Evolutionary conservation across 1,140 invertebrate genomes (phyloP), one percentile per base, ranked within the genome.

Genomic region (Orius laevigatus): DNA sequence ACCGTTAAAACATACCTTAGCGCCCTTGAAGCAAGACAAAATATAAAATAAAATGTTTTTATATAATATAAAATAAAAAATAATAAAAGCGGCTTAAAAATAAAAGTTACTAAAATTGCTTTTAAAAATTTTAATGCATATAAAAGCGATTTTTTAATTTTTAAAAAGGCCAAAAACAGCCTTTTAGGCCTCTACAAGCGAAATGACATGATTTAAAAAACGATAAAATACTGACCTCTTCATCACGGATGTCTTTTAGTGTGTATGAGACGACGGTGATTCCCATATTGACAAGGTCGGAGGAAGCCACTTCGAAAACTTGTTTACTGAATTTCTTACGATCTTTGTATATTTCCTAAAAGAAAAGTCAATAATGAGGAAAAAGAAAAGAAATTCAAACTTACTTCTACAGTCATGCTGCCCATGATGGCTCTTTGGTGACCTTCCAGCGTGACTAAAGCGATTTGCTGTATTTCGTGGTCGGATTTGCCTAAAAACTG

Each of bases 391-490:
- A 52, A 34, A 4, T 4, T 5, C 3, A 35, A 47, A 58, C 54
- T 55, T 66, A 81, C 79, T 72, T 96, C 92, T 9, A 98, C 92
- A 32, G 91, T 95, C 92, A 97, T 97, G 53, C 88, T 91, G 6
- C 93, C 93, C 92, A 98, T 98, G 50, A 97, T 97, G 51, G 92
- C 92, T 55, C 93, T 70, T 68, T 98, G 93, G 66, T 98, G 93
- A 53, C 93, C 93, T 69, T 98, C 93, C 15, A 98, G 67, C 38
- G 93, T 98, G 34, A 95, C 91, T 41, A 94, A 70, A 18, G 92
- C 92, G 62, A 97, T 90, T 58, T 87, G 78, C 58, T 85, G 84
- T 52, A 97, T 93, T 64, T 95, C 88, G 5, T 73, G 58, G 62
- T 94, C 88, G 1, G 72, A 67, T 71, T 96, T 96, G 16, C 91